Evolutionary conservation across 2,888 invertebrate genomes (phyloP).

Genomic region (Rotaria macrura): DNA sequence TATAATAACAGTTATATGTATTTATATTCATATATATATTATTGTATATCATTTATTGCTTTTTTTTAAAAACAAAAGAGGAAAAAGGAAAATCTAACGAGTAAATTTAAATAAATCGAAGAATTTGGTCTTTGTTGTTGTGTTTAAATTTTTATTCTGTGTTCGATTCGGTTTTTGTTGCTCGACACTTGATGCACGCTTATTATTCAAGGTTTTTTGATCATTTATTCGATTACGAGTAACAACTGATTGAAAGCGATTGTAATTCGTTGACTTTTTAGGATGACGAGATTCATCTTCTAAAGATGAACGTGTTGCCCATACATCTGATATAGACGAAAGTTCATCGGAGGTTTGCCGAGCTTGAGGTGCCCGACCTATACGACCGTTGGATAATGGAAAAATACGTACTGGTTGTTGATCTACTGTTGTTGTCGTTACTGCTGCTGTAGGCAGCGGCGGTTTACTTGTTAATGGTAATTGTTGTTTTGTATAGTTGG

Average conservation of each 20-base stretch:
- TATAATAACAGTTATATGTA: not conserved
- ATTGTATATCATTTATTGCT: not conserved
- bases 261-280: not conserved
- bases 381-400: not conserved
- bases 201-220: not conserved
- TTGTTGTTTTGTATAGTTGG: not conserved
- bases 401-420: not conserved
- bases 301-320: not conserved
- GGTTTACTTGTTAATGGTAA: not conserved
- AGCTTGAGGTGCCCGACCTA: not conserved
- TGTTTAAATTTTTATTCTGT: not conserved
- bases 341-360: conserved; percentile 12
- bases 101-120: not conserved
- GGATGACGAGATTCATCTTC: not conserved
- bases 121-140: not conserved
- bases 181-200: not conserved
- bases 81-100: not conserved
- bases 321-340: not conserved
- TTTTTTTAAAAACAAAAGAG: not conserved
- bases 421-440: not conserved
- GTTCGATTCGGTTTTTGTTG: not conserved
- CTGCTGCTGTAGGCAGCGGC: not conserved
- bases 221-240: not conserved
- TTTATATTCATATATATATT: not conserved
- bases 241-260: not conserved